Evolutionary conservation across 2,888 invertebrate genomes (phyloP).

Genomic region (Phoenoteleia sp.): DNA sequence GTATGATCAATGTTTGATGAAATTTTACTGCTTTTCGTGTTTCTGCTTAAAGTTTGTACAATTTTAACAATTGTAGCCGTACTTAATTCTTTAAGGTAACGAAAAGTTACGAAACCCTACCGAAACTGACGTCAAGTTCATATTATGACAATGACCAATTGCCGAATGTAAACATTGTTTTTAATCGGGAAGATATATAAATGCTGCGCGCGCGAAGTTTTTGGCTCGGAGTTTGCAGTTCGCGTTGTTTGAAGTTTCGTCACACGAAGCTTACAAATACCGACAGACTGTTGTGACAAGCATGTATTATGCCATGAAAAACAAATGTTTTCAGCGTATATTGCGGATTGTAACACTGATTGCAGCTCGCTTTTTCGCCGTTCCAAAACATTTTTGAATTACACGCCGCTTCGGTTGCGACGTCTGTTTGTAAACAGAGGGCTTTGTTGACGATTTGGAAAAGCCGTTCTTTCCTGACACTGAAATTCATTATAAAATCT

Average conservation of each 20-base stretch:
- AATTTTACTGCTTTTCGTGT: no score
- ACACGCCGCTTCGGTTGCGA: constrained; percentile 41
- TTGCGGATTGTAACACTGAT: constrained; percentile 82
- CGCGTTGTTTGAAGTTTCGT: constrained; percentile 86
- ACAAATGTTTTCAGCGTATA: constrained; percentile 84
- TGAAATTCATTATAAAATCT: no score
- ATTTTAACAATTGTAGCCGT: no score
- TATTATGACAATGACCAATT: constrained; percentile 48
- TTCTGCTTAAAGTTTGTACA: no score
- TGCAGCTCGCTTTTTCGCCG: constrained; percentile 47
- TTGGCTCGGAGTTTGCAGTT: constrained; percentile 81
- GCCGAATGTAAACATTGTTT: constrained; percentile 44
- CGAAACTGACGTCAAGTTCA: constrained; percentile 3
- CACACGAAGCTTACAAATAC: constrained; percentile 86
- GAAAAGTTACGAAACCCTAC: no score
- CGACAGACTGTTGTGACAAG: constrained; percentile 86
- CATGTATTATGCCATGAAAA: constrained; percentile 84
- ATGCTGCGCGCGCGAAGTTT: constrained; percentile 72
- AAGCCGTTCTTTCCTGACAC: not conserved
- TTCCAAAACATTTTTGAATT: constrained; percentile 65
- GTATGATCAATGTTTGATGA: no score
- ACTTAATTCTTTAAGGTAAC: no score
- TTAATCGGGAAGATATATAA: constrained; percentile 52
- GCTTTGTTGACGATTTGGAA: constrained; percentile 14
- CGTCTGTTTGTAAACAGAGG: constrained; percentile 58